Conservation (phyloP, 2,113 vertebrate genomes). For the Sakesphorus luctuosus region DNA sequence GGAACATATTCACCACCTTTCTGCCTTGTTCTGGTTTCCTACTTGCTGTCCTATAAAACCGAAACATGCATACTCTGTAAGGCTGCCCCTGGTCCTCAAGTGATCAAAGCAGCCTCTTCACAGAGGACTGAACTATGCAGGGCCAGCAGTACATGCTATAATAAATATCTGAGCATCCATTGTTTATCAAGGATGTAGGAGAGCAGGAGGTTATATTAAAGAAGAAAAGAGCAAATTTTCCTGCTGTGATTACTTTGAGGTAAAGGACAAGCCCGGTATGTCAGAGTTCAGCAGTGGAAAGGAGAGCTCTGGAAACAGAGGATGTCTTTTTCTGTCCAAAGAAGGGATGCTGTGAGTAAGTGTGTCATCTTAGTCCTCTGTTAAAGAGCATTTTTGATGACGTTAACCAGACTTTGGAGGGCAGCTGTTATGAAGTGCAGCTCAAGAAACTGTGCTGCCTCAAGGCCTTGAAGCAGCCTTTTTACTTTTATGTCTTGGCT, state of each 20-base stretch:
- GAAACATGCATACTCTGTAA: neutral
- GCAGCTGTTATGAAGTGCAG: conserved; percentile 32
- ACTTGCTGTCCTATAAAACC: neutral
- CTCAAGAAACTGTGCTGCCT: conserved; percentile 39
- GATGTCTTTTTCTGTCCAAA: neutral
- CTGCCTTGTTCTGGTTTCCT: neutral
- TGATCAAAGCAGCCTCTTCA: neutral
- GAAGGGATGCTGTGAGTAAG: neutral
- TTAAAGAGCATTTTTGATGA: conserved; percentile 34
- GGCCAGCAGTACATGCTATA: neutral
- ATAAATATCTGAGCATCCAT: neutral
- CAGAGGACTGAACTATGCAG: neutral
- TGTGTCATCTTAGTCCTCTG: neutral
- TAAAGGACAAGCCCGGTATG: neutral
- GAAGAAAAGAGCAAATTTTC: conserved; percentile 4
- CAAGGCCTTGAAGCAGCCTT: conserved; percentile 30
- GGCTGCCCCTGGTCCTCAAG: neutral
- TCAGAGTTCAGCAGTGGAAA: neutral
- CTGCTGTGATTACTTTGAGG: neutral
- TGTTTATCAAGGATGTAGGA: neutral
- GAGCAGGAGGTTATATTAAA: neutral
- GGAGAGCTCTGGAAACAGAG: neutral
- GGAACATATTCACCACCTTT: neutral
- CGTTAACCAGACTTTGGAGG: conserved; percentile 37
- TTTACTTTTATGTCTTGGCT: conserved; percentile 47